These are phyloP conservation scores for Mirza zaza DNA, from an alignment of 2,113 vertebrate genomes.

Conservation along the genomic window DNA sequence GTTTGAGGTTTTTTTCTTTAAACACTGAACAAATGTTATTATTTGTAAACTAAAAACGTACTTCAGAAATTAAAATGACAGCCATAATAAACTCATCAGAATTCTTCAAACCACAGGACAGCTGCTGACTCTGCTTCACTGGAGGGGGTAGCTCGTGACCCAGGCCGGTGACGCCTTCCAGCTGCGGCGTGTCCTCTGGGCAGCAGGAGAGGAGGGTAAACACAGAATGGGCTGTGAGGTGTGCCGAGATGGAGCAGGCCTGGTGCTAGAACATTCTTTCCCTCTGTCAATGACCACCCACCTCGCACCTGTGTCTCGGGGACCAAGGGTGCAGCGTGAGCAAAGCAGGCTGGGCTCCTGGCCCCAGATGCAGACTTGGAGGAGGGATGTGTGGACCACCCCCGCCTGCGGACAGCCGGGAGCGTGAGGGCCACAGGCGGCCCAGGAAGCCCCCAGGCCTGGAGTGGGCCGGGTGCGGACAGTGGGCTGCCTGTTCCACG, in stretches of 20 bases:
- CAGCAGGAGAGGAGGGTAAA: not conserved
- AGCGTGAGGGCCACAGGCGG: no score
- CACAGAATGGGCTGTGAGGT: not conserved
- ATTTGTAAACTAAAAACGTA: conserved; percentile 37
- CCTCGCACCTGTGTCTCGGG: not conserved
- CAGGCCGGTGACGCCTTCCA: not conserved
- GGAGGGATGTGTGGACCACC: not conserved
- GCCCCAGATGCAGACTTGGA: no score
- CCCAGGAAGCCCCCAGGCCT: not conserved
- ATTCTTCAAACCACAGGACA: not conserved
- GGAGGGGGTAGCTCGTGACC: not conserved
- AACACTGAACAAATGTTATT: conserved; percentile 26
- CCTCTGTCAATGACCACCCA: not conserved
- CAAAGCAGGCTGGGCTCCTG: not conserved
- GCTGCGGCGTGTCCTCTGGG: not conserved
- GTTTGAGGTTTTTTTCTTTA: not conserved
- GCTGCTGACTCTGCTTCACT: not conserved
- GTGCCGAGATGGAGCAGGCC: not conserved
- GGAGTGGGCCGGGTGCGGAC: not conserved
- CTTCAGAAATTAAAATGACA: conserved; percentile 5
- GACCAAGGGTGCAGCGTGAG: accelerated
- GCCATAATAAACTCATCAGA: not conserved
- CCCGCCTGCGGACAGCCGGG: not conserved
- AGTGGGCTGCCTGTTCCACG: not conserved
- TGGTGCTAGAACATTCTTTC: not conserved